Percentiles rank a stretch among this genome's conserved stretches.
Conservation (phyloP, 2,888 invertebrate species). For the Drosophila peninsularis region DNA sequence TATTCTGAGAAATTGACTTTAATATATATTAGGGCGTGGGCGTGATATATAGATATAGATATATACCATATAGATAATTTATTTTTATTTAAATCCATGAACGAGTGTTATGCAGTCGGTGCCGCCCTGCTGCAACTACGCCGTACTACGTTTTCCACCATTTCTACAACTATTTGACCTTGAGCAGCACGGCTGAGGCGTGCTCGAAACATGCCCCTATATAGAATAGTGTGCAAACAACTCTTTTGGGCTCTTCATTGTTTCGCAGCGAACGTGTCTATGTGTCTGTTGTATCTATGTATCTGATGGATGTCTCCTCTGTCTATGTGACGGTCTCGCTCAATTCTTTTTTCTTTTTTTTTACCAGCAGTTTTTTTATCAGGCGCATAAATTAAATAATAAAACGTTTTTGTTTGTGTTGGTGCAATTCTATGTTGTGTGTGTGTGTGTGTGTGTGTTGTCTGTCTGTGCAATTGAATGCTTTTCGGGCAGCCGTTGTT, state of each 20-base stretch:
- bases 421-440: conserved; percentile 35
- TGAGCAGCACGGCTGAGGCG: conserved; percentile 26
- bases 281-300: conserved; percentile 18
- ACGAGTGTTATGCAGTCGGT: neutral
- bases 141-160: neutral
- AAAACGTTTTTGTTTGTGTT: conserved; percentile 66
- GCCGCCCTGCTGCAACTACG: neutral
- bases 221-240: conserved; percentile 39
- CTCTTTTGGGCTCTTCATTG: conserved; percentile 40
- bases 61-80: neutral
- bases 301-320: conserved; percentile 19
- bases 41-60: no score
- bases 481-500: conserved; percentile 39
- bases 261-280: conserved; percentile 26
- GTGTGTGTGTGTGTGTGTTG: conserved; percentile 28
- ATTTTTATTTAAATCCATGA: neutral
- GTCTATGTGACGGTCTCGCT: conserved; percentile 26
- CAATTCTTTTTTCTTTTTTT: conserved; percentile 50
- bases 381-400: conserved; percentile 82
- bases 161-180: conserved; percentile 23
- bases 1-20: neutral
- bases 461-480: conserved; percentile 71
- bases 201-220: conserved; percentile 17
- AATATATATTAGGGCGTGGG: neutral
- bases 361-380: conserved; percentile 69